phyloP scores from a whole-genome alignment of 2,113 vertebrate genomes.

The Menura novaehollandiae region DNA sequence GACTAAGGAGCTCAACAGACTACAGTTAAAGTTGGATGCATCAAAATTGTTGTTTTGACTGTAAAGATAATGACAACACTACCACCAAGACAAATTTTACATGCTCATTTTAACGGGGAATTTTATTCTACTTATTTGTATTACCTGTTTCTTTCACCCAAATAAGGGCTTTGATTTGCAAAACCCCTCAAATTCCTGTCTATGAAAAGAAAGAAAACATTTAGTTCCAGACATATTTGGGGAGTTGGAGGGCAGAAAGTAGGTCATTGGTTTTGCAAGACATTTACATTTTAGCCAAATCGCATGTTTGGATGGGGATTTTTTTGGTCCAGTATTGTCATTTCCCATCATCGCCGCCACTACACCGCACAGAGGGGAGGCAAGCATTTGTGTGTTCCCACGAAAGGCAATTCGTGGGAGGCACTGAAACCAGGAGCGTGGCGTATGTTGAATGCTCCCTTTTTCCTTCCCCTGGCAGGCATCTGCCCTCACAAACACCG shows the following conservation, averaged over 20 bases:
- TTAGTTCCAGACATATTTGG: background rate
- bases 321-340: background rate
- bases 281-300: background rate
- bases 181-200: background rate
- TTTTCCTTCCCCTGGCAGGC: background rate
- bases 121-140: background rate
- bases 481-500: background rate
- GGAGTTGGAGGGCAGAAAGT: background rate
- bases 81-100: background rate
- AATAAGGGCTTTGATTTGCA: background rate
- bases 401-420: background rate
- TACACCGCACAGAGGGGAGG: background rate
- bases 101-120: background rate
- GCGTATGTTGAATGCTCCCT: background rate
- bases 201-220: background rate
- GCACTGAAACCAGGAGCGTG: background rate
- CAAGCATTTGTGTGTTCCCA: background rate
- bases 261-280: background rate
- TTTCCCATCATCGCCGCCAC: background rate
- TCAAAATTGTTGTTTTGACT: background rate
- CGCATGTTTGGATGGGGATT: background rate
- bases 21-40: background rate
- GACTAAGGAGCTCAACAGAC: background rate
- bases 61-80: background rate
- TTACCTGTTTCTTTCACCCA: background rate